Base-by-base conservation (phyloP, 2,797 vertebrate genomes). In the Aulostomus chinensis region DNA sequence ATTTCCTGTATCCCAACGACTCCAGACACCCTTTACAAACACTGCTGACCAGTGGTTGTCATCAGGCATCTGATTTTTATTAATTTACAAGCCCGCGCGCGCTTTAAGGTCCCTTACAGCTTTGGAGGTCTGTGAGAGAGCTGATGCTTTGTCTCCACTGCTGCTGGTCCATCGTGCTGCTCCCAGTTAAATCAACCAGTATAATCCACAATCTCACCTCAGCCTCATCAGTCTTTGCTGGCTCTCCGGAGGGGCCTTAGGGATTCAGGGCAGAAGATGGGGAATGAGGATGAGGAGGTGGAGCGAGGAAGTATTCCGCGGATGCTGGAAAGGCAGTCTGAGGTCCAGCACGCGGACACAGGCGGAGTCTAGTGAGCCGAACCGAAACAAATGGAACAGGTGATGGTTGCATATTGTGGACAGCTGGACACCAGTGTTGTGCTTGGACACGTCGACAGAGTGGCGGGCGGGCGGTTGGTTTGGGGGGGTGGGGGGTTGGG, bases 1-100 rank as follows among this genome's bases (percentile, higher is more conserved):
- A 56, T 81, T 83, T 78, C 69, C 55, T 53, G 63, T 53, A 60
- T 72, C 56, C 29, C 11, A 65, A 73, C 68, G 26, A 26, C 46
- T 59, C 46, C 73, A 65, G 65, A 48, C 57, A 13, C 58, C 48
- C 25, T 29, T 34, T 7, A 12, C 37, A 51, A 75, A 80, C 69
- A 57, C 59, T 13, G 57, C 52, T 51, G 4, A 29, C 21, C 59
- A 60, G 59, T 36, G 65, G 52, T 63, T 48, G 45, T 63, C 49
- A 41, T 36, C 61, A 31, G 48, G 73, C n/a, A 61, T 75, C 62
- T 29, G 66, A 71, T 73, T 70, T 48, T 50, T 35, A 35, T 65
- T 56, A 60, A 60, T 66, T 28, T 77, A 79, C 70, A 69, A 80
- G 65, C 76, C 43, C 73, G 61, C 36, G 18, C 89, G 88, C 88